Conservation (phyloP, 2,113 vertebrate genomes). For the Oncorhynchus keta region DNA sequence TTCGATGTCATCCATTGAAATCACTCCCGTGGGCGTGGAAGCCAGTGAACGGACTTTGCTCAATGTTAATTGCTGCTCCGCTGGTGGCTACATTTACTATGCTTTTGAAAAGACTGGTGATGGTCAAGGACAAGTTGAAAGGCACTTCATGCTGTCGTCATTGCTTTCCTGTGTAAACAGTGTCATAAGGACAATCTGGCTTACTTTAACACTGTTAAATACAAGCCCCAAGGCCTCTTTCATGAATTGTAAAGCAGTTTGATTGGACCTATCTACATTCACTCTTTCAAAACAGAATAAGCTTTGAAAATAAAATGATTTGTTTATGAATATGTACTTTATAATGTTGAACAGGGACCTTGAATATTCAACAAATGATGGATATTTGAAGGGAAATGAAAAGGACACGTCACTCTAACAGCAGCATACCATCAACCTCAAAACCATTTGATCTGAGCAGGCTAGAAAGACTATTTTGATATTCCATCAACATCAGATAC, state of each 20-base stretch:
- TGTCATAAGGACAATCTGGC: neutral
- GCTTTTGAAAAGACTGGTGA: slow-evolving; percentile 9
- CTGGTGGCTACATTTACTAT: slow-evolving; percentile 28
- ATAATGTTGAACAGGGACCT: too few relatives aligned
- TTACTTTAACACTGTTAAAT: neutral
- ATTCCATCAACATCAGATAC: too few relatives aligned
- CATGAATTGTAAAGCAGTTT: neutral
- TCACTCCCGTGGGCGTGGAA: slow-evolving; percentile 12
- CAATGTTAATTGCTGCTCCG: slow-evolving; percentile 29
- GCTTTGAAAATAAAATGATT: too few relatives aligned
- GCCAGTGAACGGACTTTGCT: slow-evolving; percentile 12
- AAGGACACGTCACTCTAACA: too few relatives aligned
- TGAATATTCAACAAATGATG: too few relatives aligned
- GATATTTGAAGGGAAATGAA: too few relatives aligned
- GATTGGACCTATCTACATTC: neutral
- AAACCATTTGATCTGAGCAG: too few relatives aligned
- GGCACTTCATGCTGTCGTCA: neutral
- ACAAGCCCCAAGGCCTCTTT: too few relatives aligned
- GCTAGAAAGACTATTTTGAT: too few relatives aligned
- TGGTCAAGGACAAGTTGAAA: neutral
- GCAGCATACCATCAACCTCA: too few relatives aligned
- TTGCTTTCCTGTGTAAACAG: neutral
- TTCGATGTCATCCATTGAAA: slow-evolving; percentile 19
- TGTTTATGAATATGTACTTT: too few relatives aligned
- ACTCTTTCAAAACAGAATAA: slow-evolving; percentile 8